phyloP scores from a whole-genome alignment of 2,888 invertebrate genomes.

The Agriotes lineatus region DNA sequence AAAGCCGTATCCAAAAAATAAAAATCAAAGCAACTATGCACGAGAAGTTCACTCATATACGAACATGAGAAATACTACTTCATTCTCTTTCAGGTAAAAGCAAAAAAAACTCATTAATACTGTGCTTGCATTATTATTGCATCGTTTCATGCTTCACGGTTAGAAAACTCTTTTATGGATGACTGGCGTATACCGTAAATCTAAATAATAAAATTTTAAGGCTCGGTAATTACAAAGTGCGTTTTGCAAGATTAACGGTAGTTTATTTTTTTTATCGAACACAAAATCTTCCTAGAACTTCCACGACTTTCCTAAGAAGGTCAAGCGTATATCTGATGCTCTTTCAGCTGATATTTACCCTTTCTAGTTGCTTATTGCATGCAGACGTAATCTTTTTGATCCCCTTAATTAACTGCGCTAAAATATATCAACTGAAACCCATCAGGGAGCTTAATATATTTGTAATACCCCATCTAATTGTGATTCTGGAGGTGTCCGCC shows the following conservation, averaged over 20 bases:
- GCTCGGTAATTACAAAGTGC: constrained; percentile 8
- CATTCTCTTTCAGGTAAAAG: neutral
- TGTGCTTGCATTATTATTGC: constrained; percentile 7
- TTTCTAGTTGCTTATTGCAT: too few species aligned
- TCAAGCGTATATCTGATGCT: too few species aligned
- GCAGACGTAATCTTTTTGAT: neutral
- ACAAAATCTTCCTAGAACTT: neutral
- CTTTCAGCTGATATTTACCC: too few species aligned
- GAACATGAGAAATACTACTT: too few species aligned
- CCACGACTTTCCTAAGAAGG: neutral
- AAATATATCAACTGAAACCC: constrained; percentile 22
- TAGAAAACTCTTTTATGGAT: constrained; percentile 9
- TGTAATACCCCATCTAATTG: constrained; percentile 36
- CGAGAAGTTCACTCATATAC: too few species aligned
- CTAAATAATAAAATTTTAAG: constrained; percentile 17
- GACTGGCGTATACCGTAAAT: constrained; percentile 9
- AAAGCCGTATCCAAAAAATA: too few species aligned
- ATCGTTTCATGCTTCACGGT: constrained; percentile 8
- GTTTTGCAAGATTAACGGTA: neutral
- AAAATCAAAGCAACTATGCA: too few species aligned
- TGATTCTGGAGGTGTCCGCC: constrained; percentile 38
- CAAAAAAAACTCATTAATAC: neutral
- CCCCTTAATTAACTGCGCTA: constrained; percentile 2
- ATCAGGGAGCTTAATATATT: constrained; percentile 26
- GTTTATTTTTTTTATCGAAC: neutral